A percentile compares a stretch with the other conserved stretches of the same genome.
Evolutionary conservation across 2,113 vertebrate genomes (phyloP).

Genomic region (Tachysurus vachellii): DNA sequence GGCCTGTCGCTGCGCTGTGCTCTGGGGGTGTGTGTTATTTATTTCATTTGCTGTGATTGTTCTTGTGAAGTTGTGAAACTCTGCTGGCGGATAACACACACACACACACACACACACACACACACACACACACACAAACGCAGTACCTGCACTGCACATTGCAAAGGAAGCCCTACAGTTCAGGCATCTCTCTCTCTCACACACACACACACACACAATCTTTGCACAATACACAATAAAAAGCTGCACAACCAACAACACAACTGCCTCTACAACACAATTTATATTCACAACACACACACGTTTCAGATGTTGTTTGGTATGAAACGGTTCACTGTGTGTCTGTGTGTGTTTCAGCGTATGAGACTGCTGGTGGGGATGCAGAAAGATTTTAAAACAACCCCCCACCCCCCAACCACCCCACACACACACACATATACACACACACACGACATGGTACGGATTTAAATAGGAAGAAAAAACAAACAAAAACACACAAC

Average conservation of each 20-base stretch:
- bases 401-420: not conserved
- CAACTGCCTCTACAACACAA: constrained; percentile 52
- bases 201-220: constrained; percentile 50
- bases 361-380: constrained; percentile 62
- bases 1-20: not conserved
- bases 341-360: constrained; percentile 63
- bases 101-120: constrained; percentile 53
- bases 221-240: constrained; percentile 54
- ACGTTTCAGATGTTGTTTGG: constrained; percentile 65
- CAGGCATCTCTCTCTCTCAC: constrained; percentile 56
- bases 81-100: constrained; percentile 55
- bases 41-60: constrained; percentile 46
- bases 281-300: constrained; percentile 60
- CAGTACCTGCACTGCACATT: constrained; percentile 79
- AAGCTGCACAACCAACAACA: constrained; percentile 71
- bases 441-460: constrained; percentile 56
- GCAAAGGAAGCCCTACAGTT: constrained; percentile 80
- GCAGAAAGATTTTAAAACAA: constrained; percentile 36
- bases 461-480: constrained; percentile 66
- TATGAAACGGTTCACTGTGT: constrained; percentile 65
- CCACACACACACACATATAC: constrained; percentile 19
- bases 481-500: not conserved
- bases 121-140: constrained; percentile 28
- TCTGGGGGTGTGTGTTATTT: constrained; percentile 18
- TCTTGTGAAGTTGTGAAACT: constrained; percentile 46